phyloP scores from a whole-genome alignment of 2,888 invertebrate species.

The Notodonta dromedarius region DNA sequence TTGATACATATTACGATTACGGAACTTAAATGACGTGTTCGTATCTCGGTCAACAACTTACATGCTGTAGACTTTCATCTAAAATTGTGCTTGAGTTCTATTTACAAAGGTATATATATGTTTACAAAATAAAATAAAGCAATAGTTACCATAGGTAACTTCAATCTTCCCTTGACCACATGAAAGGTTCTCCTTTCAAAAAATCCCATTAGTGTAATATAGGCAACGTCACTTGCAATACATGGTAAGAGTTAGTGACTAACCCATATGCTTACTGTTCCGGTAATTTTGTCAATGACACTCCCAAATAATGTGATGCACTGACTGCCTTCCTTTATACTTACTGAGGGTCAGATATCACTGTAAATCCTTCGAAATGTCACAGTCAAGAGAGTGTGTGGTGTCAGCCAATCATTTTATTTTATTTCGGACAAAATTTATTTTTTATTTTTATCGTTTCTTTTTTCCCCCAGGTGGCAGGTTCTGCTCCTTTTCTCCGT shows the following conservation, averaged over 20 bases:
- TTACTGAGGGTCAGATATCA: neutral
- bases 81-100: neutral
- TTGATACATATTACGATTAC: neutral
- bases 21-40: neutral
- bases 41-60: neutral
- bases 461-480: constrained; percentile 89
- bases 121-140: neutral
- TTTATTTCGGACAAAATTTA: too few species aligned
- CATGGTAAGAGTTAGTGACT: too few species aligned
- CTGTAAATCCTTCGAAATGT: neutral
- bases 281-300: too few species aligned
- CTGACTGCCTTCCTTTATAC: neutral
- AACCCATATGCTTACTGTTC: too few species aligned
- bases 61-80: neutral
- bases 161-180: neutral
- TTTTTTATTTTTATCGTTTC: too few species aligned
- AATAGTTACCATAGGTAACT: too few species aligned
- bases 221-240: too few species aligned
- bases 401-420: too few species aligned
- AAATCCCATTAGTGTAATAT: too few species aligned
- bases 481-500: constrained; percentile 99
- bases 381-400: neutral
- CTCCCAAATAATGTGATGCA: too few species aligned
- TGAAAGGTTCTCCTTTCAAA: neutral
- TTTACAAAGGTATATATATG: neutral